A percentile compares a stretch with the other conserved stretches of the same genome.
phyloP scores from a whole-genome alignment of 1,140 invertebrate species.

The Caenorhabditis tropicalis region DNA sequence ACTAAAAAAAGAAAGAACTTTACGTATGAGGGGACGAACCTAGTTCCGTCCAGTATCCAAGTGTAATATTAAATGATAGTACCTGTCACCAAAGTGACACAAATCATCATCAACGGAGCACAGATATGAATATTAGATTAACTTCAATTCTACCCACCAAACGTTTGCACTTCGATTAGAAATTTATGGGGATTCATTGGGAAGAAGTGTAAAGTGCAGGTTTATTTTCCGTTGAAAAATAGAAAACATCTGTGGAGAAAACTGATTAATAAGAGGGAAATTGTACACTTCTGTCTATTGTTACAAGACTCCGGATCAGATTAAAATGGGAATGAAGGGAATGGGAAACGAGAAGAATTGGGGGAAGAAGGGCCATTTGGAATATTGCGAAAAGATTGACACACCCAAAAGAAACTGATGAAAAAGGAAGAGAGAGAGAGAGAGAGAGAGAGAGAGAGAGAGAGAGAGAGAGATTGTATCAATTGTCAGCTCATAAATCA shows the following conservation, averaged over 20 bases:
- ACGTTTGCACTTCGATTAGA: not conserved
- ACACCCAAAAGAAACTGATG: not conserved
- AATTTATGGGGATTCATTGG: not conserved
- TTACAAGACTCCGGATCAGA: not conserved
- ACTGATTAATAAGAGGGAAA: not conserved
- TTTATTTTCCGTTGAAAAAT: too few species aligned
- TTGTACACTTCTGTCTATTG: not conserved
- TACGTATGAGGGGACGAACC: too few species aligned
- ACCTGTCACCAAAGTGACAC: not conserved
- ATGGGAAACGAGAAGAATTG: not conserved
- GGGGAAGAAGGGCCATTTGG: not conserved
- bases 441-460: not conserved
- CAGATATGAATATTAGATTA: constrained; percentile 41
- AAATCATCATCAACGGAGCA: not conserved
- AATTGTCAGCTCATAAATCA: constrained; percentile 37
- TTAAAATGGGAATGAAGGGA: not conserved
- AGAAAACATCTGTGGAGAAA: constrained; percentile 1
- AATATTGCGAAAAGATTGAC: not conserved
- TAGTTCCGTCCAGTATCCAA: too few species aligned
- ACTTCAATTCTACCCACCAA: not conserved
- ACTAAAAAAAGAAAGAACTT: not conserved
- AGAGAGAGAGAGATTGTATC: not conserved
- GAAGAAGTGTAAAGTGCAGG: constrained; percentile 35
- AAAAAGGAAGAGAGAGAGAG: not conserved
- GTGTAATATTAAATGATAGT: not conserved